Percentiles rank a stretch among this genome's conserved stretches.
phyloP scores from a whole-genome alignment of 1,140 invertebrate species.

The Eufriesea mexicana region DNA sequence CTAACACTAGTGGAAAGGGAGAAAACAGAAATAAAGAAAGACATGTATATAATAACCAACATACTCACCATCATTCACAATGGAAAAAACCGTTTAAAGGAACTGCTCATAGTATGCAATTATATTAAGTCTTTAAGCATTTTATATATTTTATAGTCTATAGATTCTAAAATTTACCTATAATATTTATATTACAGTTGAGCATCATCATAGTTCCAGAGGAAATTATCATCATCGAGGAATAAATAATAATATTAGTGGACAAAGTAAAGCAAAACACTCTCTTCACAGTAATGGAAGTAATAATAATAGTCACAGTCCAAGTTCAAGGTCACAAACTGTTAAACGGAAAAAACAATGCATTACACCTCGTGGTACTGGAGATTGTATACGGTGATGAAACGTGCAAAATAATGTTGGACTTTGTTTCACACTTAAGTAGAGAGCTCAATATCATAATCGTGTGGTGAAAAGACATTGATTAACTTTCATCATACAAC shows the following conservation, averaged over 20 bases:
- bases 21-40: slow-evolving; percentile 79
- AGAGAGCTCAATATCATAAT: slow-evolving; percentile 69
- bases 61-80: slow-evolving; percentile 74
- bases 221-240: slow-evolving; percentile 74
- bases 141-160: slow-evolving; percentile 46
- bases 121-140: slow-evolving; percentile 44
- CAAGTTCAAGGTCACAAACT: slow-evolving; percentile 71
- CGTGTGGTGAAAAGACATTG: slow-evolving; percentile 64
- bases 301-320: slow-evolving; percentile 74
- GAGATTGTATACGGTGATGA: slow-evolving; percentile 82
- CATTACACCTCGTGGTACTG: slow-evolving; percentile 73
- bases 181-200: slow-evolving; percentile 66
- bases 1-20: slow-evolving; percentile 76
- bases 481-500: slow-evolving; percentile 56
- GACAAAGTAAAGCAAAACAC: slow-evolving; percentile 77
- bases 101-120: slow-evolving; percentile 74
- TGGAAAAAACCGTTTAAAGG: slow-evolving; percentile 79
- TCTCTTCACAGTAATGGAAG: slow-evolving; percentile 71
- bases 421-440: slow-evolving; percentile 62
- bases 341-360: slow-evolving; percentile 79
- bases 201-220: slow-evolving; percentile 76
- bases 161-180: neutral
- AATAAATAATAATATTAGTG: slow-evolving; percentile 75
- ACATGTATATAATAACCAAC: slow-evolving; percentile 77
- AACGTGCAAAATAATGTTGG: slow-evolving; percentile 65